A percentile compares a stretch with the other conserved stretches of the same genome.
These are phyloP conservation scores for Ypsolopha scabrella DNA, from an alignment of 2,888 invertebrate genomes.

Conservation along the genomic window DNA sequence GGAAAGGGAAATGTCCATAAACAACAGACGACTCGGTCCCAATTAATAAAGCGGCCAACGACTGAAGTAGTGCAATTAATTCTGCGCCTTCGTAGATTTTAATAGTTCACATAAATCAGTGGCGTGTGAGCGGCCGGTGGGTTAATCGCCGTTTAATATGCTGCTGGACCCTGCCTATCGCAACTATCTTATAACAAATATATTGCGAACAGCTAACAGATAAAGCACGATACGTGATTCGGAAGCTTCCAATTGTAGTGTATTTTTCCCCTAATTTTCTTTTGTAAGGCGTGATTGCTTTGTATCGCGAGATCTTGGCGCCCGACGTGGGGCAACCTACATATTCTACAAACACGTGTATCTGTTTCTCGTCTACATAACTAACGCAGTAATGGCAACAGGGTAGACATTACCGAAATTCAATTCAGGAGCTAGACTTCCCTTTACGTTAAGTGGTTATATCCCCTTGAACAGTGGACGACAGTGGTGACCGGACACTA, in stretches of 20 bases:
- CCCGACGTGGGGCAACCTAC: slow-evolving; percentile 10
- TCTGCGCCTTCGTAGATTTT: slow-evolving; percentile 68
- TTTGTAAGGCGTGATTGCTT: slow-evolving; percentile 12
- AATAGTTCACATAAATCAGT: slow-evolving; percentile 69
- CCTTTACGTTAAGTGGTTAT: slow-evolving; percentile 65
- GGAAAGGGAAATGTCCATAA: slow-evolving; percentile 60
- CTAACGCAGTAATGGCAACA: background rate
- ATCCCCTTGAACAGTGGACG: slow-evolving; percentile 44
- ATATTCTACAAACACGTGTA: background rate
- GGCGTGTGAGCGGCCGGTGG: slow-evolving; percentile 47
- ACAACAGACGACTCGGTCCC: slow-evolving; percentile 65
- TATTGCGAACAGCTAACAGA: slow-evolving; percentile 25
- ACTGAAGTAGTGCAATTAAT: slow-evolving; percentile 68
- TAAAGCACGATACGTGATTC: slow-evolving; percentile 34
- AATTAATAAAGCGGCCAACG: slow-evolving; percentile 65
- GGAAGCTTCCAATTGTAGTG: slow-evolving; percentile 17
- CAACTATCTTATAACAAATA: slow-evolving; percentile 23
- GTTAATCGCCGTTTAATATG: slow-evolving; percentile 68
- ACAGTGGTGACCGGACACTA: slow-evolving; percentile 44
- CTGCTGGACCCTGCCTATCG: slow-evolving; percentile 39
- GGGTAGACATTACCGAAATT: slow-evolving; percentile 38
- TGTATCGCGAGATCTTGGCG: slow-evolving; percentile 4
- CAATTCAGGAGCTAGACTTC: slow-evolving; percentile 57
- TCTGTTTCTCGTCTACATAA: background rate
- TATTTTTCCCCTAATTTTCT: slow-evolving; percentile 21